Evolutionary conservation across 2,888 invertebrate species (phyloP), one percentile per base, ranked within the genome.

Genomic region (Atethmia centrago): DNA sequence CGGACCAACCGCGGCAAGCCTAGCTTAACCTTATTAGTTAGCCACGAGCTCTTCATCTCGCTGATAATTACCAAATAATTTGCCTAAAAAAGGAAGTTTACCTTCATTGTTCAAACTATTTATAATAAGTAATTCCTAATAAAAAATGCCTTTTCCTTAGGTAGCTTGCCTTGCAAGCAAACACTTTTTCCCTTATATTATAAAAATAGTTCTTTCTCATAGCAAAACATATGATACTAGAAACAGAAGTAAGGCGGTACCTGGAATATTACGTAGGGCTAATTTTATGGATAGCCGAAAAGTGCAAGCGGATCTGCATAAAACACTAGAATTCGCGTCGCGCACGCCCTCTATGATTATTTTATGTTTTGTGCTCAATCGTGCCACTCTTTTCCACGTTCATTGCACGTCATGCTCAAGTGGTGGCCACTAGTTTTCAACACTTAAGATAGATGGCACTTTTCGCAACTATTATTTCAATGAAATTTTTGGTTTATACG

Each of bases 371-470:
- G 79, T 40, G 71, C 62, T 73, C 1, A 49, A 19, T 49, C 10
- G 3, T 12, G 4, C 1, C 16, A 36, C 7, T 14, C 8, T n/a
- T 16, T 16, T 10, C 0, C 1, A 19, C 14, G 14, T 19, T 25
- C 21, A 8, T 9, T 16, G 21, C 1, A 10, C 3, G 9, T 7
- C 42, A n/a, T 2, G 16, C 16, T 8, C 1, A 16, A 25, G 7
- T 12, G 16, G 8, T 40, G 1, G 14, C 14, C 1, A 59, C 12
- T 1, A 53, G 28, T n/a, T 75, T 70, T 16, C 0, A 42, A 16
- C 0, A 7, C 0, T 5, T 61, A 12, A 31, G n/a, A 31, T 79
- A 75, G 75, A 79, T 75, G 79, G 71, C 75, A 1, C 47, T 53
- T 21, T 78, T 59, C 8, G 21, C 19, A 77, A 49, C 0, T 40